phyloP scores from a whole-genome alignment of 2,113 vertebrate species.

The Nibea coibor region DNA sequence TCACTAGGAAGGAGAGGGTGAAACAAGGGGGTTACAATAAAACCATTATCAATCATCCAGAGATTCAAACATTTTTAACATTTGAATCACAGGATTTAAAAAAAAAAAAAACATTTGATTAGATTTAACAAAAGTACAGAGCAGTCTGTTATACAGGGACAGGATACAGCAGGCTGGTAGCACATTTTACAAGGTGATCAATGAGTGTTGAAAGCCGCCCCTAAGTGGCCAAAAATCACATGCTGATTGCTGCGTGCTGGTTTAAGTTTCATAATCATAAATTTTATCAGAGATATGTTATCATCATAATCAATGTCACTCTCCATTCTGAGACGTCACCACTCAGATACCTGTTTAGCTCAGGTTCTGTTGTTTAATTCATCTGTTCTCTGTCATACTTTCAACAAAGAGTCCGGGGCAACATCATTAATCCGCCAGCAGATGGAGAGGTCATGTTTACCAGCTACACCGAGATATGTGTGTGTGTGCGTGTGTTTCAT shows the following conservation, averaged over 20 bases:
- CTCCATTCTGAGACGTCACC: background rate
- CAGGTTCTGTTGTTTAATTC: constrained; percentile 38
- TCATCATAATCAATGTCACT: background rate
- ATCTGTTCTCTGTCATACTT: constrained; percentile 1
- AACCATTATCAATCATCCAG: background rate
- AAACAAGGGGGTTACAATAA: no score
- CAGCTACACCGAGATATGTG: background rate
- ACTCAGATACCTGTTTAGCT: background rate
- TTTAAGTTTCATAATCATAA: background rate
- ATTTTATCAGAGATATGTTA: background rate
- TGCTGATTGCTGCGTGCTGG: background rate
- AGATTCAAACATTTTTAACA: no score
- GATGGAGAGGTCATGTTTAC: constrained; percentile 54
- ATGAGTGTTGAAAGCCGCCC: no score
- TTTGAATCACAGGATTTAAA: no score
- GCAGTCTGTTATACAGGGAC: background rate
- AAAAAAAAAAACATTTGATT: background rate
- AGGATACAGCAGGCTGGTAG: background rate
- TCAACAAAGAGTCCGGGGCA: constrained; percentile 8
- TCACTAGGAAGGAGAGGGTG: no score
- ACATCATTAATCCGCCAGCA: constrained; percentile 51
- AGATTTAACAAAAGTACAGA: background rate
- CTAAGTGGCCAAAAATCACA: background rate
- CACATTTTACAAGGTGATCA: background rate
- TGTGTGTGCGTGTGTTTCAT: constrained; percentile 1